Conservation (phyloP, 2,888 invertebrate genomes). For the Drymonia ruficornis region DNA sequence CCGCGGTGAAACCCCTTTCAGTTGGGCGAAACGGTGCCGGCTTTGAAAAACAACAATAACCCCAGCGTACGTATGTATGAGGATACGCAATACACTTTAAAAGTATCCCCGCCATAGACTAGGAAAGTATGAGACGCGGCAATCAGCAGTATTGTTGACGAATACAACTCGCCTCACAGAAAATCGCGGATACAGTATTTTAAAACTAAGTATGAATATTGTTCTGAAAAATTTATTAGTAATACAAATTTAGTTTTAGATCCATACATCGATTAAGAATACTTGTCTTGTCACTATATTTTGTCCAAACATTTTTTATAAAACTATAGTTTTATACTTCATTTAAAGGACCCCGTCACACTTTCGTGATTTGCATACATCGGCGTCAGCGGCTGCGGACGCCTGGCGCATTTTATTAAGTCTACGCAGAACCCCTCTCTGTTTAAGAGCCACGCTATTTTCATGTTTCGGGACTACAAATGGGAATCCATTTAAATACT, state of each 20-base stretch:
- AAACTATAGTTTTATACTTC: no score
- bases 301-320: no score
- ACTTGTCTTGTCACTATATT: no score
- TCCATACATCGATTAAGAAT: no score
- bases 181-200: neutral
- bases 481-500: constrained; percentile 85
- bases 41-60: constrained; percentile 83
- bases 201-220: neutral
- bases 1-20: constrained; percentile 64
- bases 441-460: constrained; percentile 84
- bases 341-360: neutral
- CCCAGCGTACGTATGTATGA: constrained; percentile 68
- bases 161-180: constrained; percentile 5
- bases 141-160: neutral
- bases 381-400: constrained; percentile 46
- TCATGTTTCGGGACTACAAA: constrained; percentile 84
- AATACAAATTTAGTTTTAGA: no score
- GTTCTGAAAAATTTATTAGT: neutral
- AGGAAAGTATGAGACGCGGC: constrained; percentile 40
- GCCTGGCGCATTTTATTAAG: constrained; percentile 60
- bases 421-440: constrained; percentile 70
- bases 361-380: constrained; percentile 47
- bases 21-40: constrained; percentile 60
- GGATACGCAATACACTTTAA: constrained; percentile 78
- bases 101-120: constrained; percentile 61